These are phyloP conservation scores for Parauchenoglanis ngamensis DNA, from an alignment of 2,797 vertebrate genomes.

Conservation along the genomic window DNA sequence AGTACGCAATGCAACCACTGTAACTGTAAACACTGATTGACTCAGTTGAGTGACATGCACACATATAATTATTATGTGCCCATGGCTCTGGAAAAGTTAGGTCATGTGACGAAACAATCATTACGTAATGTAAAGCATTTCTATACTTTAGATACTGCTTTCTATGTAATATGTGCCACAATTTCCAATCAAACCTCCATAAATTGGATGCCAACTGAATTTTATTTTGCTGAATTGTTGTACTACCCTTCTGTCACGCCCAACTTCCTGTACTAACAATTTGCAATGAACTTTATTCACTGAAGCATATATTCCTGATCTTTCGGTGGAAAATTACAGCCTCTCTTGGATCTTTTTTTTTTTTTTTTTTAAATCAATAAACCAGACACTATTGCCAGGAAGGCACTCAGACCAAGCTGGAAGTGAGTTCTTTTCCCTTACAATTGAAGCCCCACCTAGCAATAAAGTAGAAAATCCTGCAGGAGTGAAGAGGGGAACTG, in stretches of 20 bases:
- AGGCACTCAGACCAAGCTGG: background rate
- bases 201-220: background rate
- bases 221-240: background rate
- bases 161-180: background rate
- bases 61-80: background rate
- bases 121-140: background rate
- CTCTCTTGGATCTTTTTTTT: background rate
- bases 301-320: background rate
- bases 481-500: background rate
- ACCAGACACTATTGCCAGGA: background rate
- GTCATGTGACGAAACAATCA: too few species aligned
- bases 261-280: background rate
- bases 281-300: background rate
- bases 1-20: background rate
- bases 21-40: background rate
- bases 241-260: background rate
- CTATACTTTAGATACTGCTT: background rate
- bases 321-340: background rate
- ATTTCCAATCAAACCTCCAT: background rate
- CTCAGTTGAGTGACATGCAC: background rate
- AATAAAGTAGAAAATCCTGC: background rate
- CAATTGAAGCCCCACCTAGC: background rate
- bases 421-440: background rate
- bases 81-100: background rate
- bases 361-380: background rate